Percentiles rank a stretch among this genome's conserved stretches.
Conservation (phyloP, 2,797 vertebrate genomes). For the Chaenodraco wilsoni region DNA sequence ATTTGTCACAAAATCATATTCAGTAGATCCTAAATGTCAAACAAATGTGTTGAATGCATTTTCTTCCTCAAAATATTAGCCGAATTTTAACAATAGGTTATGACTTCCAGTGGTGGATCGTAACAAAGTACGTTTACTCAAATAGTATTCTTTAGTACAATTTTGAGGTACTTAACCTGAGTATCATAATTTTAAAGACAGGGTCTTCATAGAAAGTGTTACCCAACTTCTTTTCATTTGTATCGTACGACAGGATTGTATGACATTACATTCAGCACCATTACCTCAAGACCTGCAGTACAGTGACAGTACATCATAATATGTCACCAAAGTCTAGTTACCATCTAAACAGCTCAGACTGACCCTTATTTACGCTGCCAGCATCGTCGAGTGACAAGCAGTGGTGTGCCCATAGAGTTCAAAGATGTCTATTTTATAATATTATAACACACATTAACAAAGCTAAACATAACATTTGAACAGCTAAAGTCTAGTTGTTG, state of each 20-base stretch:
- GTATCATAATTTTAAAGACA: no score
- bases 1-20: background rate
- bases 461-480: background rate
- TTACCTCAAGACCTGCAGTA: background rate
- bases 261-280: no score
- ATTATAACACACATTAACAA: background rate
- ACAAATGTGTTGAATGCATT: background rate
- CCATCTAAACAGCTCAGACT: conserved; percentile 35
- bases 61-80: background rate
- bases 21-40: background rate
- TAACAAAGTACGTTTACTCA: no score
- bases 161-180: no score
- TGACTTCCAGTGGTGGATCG: background rate
- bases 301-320: conserved; percentile 15
- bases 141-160: no score
- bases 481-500: background rate
- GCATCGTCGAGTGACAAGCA: conserved; percentile 14
- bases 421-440: background rate
- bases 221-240: no score
- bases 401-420: no score
- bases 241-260: no score
- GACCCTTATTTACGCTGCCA: conserved; percentile 46
- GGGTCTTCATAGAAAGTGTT: no score
- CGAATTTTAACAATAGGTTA: background rate
- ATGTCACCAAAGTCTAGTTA: background rate